Percentiles rank a stretch among this genome's conserved stretches.
phyloP scores from a whole-genome alignment of 2,797 vertebrate genomes.

The Emys orbicularis region DNA sequence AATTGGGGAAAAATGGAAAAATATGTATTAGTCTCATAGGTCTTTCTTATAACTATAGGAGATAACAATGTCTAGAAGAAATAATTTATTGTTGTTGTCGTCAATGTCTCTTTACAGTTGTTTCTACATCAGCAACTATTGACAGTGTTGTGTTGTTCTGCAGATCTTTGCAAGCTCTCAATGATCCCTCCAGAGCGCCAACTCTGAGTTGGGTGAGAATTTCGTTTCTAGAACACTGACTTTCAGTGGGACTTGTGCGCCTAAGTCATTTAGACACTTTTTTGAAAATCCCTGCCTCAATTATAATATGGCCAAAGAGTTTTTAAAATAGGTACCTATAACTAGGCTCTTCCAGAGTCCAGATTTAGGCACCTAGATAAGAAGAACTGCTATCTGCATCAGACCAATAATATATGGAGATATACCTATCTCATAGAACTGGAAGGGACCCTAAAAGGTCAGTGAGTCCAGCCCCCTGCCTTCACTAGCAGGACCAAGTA shows the following conservation, averaged over 20 bases:
- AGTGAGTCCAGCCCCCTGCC: too few relatives aligned
- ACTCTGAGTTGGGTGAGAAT: background rate
- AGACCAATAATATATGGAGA: background rate
- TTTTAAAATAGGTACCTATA: background rate
- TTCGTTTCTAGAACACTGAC: background rate
- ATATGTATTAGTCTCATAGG: background rate
- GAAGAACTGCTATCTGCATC: background rate
- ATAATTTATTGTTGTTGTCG: accelerated
- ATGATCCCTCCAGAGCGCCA: background rate
- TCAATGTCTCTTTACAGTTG: background rate
- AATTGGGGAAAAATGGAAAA: background rate
- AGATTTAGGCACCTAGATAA: background rate
- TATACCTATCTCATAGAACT: too few relatives aligned
- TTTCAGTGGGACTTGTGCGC: background rate
- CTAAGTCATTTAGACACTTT: background rate
- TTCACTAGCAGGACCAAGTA: too few relatives aligned
- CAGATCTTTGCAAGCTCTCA: background rate
- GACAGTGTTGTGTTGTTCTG: background rate
- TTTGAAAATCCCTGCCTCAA: background rate
- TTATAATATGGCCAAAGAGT: background rate
- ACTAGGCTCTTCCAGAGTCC: background rate
- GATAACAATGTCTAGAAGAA: background rate
- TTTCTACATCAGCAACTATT: background rate
- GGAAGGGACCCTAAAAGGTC: too few relatives aligned
- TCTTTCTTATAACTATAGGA: background rate